A percentile compares a stretch with the other conserved stretches of the same genome.
phyloP scores from a whole-genome alignment of 2,888 invertebrate species.

The Metellina segmentata region DNA sequence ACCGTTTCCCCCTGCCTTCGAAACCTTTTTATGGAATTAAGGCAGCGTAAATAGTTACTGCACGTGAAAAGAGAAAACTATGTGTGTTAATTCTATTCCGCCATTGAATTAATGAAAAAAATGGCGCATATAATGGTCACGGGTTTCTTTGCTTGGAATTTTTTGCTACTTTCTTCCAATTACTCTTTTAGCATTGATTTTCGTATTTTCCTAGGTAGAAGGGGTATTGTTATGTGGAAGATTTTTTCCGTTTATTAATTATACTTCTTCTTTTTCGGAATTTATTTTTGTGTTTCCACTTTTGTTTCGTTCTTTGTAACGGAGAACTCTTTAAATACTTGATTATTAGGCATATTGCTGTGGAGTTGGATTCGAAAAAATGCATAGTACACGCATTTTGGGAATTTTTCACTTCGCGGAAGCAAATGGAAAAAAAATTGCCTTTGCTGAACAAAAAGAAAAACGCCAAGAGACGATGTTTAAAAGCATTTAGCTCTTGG shows the following conservation, averaged over 20 bases:
- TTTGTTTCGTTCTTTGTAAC: background rate
- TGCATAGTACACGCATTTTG: background rate
- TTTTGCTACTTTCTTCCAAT: background rate
- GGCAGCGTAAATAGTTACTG: conserved; percentile 44
- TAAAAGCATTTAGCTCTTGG: no score
- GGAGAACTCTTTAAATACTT: conserved; percentile 7
- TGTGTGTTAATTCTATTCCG: conserved; percentile 58
- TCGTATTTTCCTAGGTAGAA: background rate
- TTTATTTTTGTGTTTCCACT: conserved; percentile 3
- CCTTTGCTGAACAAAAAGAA: no score
- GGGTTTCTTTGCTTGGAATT: background rate
- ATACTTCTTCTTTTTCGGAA: background rate
- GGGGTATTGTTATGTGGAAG: background rate
- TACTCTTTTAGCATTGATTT: conserved; percentile 25
- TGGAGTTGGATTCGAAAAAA: background rate
- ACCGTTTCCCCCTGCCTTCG: background rate
- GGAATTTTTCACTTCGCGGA: background rate
- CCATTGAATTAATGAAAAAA: conserved; percentile 51
- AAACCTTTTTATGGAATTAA: background rate
- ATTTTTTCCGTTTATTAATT: background rate
- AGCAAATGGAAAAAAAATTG: background rate
- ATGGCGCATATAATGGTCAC: conserved; percentile 4
- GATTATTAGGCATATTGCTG: background rate
- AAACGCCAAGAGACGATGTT: no score
- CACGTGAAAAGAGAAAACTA: conserved; percentile 39